A percentile compares a stretch with the other conserved stretches of the same genome.
Conservation (phyloP, 2,797 vertebrate genomes). For the Nannoperca obscura region DNA sequence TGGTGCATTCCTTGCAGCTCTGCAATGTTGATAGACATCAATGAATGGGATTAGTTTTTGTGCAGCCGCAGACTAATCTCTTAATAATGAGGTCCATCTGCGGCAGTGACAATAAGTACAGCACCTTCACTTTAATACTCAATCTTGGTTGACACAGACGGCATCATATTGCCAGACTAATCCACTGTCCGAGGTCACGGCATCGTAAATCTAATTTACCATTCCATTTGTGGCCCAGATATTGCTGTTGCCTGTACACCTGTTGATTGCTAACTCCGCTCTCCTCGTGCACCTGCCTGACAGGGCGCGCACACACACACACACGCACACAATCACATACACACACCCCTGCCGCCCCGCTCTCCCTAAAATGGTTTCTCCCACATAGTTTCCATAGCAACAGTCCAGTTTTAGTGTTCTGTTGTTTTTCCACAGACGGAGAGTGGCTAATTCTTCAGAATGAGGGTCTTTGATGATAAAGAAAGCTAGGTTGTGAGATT, state of each 20-base stretch:
- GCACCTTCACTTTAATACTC: slow-evolving; percentile 69
- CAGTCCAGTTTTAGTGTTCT: slow-evolving; percentile 81
- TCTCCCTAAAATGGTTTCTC: slow-evolving; percentile 77
- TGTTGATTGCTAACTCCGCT: slow-evolving; percentile 76
- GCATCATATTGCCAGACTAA: slow-evolving; percentile 66
- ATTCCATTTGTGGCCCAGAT: slow-evolving; percentile 68
- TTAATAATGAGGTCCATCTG: slow-evolving; percentile 79
- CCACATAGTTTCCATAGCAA: slow-evolving; percentile 85
- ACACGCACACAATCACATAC: slow-evolving; percentile 19
- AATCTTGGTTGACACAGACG: slow-evolving; percentile 58
- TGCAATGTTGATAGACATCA: slow-evolving; percentile 57
- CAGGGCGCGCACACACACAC: slow-evolving; percentile 21
- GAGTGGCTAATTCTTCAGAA: slow-evolving; percentile 82
- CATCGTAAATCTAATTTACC: slow-evolving; percentile 72
- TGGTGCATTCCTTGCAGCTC: slow-evolving; percentile 32
- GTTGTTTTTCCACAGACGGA: slow-evolving; percentile 77
- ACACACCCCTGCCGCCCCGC: slow-evolving; percentile 32
- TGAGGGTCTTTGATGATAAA: slow-evolving; percentile 84
- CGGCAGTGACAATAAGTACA: slow-evolving; percentile 59
- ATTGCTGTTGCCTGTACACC: slow-evolving; percentile 69
- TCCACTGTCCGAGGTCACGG: slow-evolving; percentile 62
- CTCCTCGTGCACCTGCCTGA: slow-evolving; percentile 38
- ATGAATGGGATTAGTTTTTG: slow-evolving; percentile 53
- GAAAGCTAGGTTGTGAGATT: slow-evolving; percentile 78
- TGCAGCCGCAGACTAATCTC: slow-evolving; percentile 68